Base-by-base conservation (phyloP, 2,113 vertebrate species). In the Apodemus sylvaticus region DNA sequence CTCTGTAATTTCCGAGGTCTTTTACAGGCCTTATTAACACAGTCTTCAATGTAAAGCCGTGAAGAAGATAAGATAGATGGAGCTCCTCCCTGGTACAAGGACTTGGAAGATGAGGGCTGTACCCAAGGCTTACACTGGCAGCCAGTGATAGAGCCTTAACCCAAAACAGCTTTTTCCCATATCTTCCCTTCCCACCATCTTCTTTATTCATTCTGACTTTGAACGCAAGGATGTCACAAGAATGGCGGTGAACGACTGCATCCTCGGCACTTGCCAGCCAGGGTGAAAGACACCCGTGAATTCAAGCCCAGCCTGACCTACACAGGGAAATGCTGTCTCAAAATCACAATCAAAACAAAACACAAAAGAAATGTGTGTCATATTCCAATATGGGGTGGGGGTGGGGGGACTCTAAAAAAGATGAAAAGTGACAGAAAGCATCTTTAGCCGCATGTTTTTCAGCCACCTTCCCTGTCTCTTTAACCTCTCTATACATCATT, bases 361-460 rank as follows among this genome's bases (percentile, higher is more conserved):
- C 22, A 62, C n/a, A 62, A 62, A 42, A 45, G 34, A 91, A 77
- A 45, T n/a, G 3, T 29, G 60, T 29, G 5, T 48, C 45, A 13
- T 51, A 48, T 70, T 7, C 26, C 42, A n/a, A 4, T 22, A 3
- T 17, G 34, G 1, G 13, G 26, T 9, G 0, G 34, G 1, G 13
- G 26, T 9, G 0, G 45, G 2, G 17, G 17, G 26, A 45, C 8
- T 8, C 39, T 34, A 73, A 58, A 55, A 20, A 71, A 55, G 34
- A 55, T 26, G 2, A 29, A 17, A 22, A 19, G 8, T 10, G 3
- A 24, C 29, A 62, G 48, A 34, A 42, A 77, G 51, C 5, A 10
- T 45, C 19, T 36, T 39, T 58, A 17, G 13, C 17, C 39, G 34
- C 34, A 45, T 20, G 29, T 19, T 51, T 26, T 53, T 36, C 39